Conservation (phyloP, 2,888 invertebrate genomes). For the Lypha dubia region DNA sequence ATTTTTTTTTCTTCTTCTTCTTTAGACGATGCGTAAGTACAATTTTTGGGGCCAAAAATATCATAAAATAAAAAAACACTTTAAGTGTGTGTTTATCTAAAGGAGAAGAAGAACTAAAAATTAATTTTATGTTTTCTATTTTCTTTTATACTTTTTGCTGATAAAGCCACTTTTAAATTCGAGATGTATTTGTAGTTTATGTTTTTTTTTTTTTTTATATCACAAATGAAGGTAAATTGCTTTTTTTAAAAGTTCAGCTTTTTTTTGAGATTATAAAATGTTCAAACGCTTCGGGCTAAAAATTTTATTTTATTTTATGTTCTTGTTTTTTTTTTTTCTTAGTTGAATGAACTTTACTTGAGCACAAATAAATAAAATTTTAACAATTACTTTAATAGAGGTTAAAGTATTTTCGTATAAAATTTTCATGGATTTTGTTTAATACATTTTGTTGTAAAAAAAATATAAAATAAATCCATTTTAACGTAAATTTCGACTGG, state of each 20-base stretch:
- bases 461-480: neutral
- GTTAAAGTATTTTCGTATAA: neutral
- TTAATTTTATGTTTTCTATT: neutral
- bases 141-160: conserved; percentile 31
- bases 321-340: neutral
- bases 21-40: neutral
- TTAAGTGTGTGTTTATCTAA: conserved; percentile 18
- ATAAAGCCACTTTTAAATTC: conserved; percentile 6
- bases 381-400: neutral
- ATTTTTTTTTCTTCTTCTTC: neutral
- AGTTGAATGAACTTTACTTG: conserved; percentile 44
- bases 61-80: neutral
- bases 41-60: conserved; percentile 4
- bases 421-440: neutral
- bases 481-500: neutral
- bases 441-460: neutral
- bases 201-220: conserved; percentile 12
- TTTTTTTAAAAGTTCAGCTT: neutral
- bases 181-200: conserved; percentile 11
- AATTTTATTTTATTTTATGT: conserved; percentile 11
- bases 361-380: neutral
- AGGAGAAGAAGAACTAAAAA: neutral
- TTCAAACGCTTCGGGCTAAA: conserved; percentile 13
- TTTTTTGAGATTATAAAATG: neutral
- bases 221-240: conserved; percentile 18